Evolutionary conservation across 2,797 vertebrate species (phyloP), one percentile per base, ranked within the genome.

Genomic region (Amazona ochrocephala): DNA sequence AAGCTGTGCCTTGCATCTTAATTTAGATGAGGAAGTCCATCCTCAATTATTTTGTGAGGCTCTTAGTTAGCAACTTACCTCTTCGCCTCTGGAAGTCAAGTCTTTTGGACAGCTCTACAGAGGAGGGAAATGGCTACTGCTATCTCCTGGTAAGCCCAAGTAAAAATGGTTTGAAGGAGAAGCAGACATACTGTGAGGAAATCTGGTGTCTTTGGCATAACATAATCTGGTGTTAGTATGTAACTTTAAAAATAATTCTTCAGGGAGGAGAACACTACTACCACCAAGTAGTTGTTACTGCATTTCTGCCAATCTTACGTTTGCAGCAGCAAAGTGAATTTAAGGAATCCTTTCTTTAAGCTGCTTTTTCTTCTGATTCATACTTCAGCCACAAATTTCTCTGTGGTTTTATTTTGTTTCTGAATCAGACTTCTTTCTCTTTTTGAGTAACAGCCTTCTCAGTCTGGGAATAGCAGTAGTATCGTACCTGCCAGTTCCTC

Each of bases 361-460:
- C 34, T 22, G 5, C 10, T 29, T 76, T 75, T 90, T 72, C 16
- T 87, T 53, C 72, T 60, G 12, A 53, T 79, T 80, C 66, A 23
- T 11, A 3, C 32, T 90, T 89, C 37, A 66, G 12, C 27, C 64
- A 90, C 53, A 70, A 9, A 82, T 30, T 82, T 82, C 23, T 76
- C 42, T 26, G 4, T 42, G n/a, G 13, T 70, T 93, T 94, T 79
- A 50, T 89, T 89, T 92, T 50, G 32, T 61, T 95, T 93, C 68
- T 93, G 87, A 88, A 39, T 91, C 65, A 94, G 81, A 84, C 68
- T 79, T 73, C 48, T 79, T 93, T 94, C 41, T 79, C 24, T 79
- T 92, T 74, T 67, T 61, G 83, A 80, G 32, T 56, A 89, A 37
- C 13, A 82, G 16, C 30, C 27, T 74, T 80, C 66, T 53, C 41